A percentile compares a stretch with the other conserved stretches of the same genome.
Conservation (phyloP, 2,888 invertebrate genomes). For the Drosophila nr. fundita region DNA sequence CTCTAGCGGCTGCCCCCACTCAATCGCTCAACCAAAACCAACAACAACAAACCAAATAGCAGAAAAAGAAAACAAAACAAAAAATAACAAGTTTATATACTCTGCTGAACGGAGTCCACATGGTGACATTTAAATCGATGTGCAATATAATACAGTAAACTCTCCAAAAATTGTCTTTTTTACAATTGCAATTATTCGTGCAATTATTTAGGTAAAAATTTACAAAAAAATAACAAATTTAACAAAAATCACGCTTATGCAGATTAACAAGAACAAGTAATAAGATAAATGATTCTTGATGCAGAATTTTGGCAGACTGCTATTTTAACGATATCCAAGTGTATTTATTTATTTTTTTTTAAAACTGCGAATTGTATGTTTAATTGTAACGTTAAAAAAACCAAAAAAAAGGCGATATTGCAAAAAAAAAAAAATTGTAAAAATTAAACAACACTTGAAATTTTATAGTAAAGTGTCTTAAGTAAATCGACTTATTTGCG, state of each 20-base stretch:
- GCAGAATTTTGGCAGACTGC: background rate
- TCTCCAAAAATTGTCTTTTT: background rate
- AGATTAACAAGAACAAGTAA: background rate
- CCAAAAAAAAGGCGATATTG: background rate
- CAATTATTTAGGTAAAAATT: background rate
- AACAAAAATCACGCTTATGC: background rate
- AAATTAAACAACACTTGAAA: background rate
- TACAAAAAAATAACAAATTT: background rate
- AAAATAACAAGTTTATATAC: constrained; percentile 8
- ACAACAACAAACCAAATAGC: constrained; percentile 29
- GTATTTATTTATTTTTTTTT: constrained; percentile 2
- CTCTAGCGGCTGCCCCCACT: background rate
- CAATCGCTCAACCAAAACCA: constrained; percentile 35
- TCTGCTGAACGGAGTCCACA: background rate
- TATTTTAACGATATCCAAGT: background rate
- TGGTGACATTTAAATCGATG: background rate
- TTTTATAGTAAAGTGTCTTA: background rate
- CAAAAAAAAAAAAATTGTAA: background rate
- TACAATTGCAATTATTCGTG: too few species aligned
- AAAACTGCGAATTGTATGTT: background rate
- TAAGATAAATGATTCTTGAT: background rate
- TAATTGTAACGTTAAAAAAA: background rate
- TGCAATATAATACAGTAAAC: constrained; percentile 1
- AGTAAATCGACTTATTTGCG: background rate
- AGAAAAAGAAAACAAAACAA: constrained; percentile 11